Percentiles rank a stretch among this genome's conserved stretches.
Conservation (phyloP, 2,113 vertebrate genomes). For the Albula goreensis region DNA sequence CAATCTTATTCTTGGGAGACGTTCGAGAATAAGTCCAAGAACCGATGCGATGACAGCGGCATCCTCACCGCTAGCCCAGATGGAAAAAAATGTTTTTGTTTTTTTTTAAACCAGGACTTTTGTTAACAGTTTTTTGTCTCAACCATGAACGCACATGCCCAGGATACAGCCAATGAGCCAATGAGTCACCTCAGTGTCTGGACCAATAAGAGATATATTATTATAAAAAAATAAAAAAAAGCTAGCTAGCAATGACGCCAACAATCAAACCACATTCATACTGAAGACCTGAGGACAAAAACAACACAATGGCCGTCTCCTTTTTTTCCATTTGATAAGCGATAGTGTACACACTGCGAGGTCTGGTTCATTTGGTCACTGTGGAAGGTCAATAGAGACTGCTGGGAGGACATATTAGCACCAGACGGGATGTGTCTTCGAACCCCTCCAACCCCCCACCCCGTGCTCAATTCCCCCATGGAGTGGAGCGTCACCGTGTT, state of each 20-base stretch:
- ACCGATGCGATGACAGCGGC: not conserved
- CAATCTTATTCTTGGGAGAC: not conserved
- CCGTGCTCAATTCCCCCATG: not conserved
- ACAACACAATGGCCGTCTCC: not conserved
- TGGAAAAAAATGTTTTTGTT: not conserved
- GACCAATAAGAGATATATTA: not conserved
- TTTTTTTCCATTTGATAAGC: not conserved
- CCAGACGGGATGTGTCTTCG: not conserved
- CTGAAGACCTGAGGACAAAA: not conserved
- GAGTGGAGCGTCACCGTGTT: not conserved
- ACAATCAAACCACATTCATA: not conserved
- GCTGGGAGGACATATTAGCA: not conserved
- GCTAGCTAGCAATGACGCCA: not conserved
- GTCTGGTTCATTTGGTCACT: not conserved
- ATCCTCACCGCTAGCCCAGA: not conserved
- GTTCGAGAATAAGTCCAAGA: not conserved
- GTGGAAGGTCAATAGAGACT: constrained; percentile 3
- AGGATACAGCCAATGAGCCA: not conserved
- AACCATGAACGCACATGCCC: not conserved
- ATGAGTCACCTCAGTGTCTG: not conserved
- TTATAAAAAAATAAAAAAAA: not conserved
- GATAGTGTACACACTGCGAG: not conserved
- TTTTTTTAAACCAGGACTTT: not conserved
- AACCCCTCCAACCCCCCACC: not conserved
- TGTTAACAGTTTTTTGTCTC: not conserved